Evolutionary conservation across 2,797 vertebrate species (phyloP).

Genomic region (Ptychadena robeensis): DNA sequence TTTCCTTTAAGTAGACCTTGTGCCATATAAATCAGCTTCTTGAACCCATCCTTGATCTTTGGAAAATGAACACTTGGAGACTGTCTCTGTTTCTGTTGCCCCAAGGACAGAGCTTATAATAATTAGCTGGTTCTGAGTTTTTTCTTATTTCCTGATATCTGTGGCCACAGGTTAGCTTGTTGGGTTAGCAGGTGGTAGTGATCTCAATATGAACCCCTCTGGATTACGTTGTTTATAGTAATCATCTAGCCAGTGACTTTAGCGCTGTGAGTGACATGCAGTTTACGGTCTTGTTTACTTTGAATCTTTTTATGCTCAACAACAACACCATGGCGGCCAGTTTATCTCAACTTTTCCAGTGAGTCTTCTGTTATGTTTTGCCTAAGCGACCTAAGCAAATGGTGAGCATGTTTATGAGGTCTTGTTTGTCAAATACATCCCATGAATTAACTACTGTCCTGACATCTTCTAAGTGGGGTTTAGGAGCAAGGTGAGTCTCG

Average conservation of each 20-base stretch:
- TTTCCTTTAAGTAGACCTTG: no score
- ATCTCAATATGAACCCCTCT: slow-evolving; percentile 21
- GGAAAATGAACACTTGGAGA: no score
- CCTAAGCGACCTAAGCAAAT: slow-evolving; percentile 51
- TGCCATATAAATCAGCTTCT: no score
- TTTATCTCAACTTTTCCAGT: slow-evolving; percentile 57
- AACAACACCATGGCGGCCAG: slow-evolving; percentile 41
- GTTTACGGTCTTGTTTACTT: slow-evolving; percentile 36
- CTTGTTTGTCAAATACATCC: slow-evolving; percentile 57
- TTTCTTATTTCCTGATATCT: no score
- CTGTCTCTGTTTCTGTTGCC: no score
- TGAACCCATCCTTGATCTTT: no score
- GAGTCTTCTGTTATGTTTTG: slow-evolving; percentile 52
- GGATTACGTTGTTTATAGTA: slow-evolving; percentile 44
- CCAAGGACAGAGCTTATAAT: no score
- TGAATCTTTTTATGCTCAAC: slow-evolving; percentile 14
- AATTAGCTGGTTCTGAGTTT: no score
- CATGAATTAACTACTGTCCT: slow-evolving; percentile 58
- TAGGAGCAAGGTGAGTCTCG: slow-evolving; percentile 46
- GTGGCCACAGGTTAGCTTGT: background rate
- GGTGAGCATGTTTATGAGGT: slow-evolving; percentile 45
- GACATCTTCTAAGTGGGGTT: slow-evolving; percentile 53
- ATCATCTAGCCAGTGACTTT: slow-evolving; percentile 33
- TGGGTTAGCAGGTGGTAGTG: background rate
- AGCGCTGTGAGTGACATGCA: slow-evolving; percentile 38